Evolutionary conservation across 2,888 invertebrate species (phyloP), one percentile per base, ranked within the genome.

Genomic region (Agonopterix alstromeriana): DNA sequence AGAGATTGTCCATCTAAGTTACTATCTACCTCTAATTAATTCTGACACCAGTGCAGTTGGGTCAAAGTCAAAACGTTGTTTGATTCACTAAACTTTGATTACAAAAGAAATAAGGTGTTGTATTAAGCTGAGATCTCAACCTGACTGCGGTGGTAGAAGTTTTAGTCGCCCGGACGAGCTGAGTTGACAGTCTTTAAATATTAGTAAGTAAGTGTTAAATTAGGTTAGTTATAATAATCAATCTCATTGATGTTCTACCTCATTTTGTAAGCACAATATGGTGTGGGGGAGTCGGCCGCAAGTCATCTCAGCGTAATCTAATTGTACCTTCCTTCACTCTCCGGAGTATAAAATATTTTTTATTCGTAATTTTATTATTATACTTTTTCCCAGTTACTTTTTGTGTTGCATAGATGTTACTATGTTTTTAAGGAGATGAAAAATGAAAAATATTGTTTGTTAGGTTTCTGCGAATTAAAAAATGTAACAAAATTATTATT

Each of bases 331-430:
- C 75, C 73, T 78, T 76, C 77, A 89, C 87, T 87, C 88, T 63
- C 69, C 66, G 88, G 89, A 89, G 89, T 88, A 87, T 89, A 89
- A 89, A 86, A 70, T 65, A 70, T 73, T 75, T 79, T 67, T 75
- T 73, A 67, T 67, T 74, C 58, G 59, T 65, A 74, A 78, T 81
- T 68, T 82, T 73, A 73, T 76, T 82, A 80, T 82, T 76, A 73
- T 76, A 73, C 67, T 77, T 73, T 71, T 77, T 82, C 79, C 83
- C 82, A 81, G 85, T 86, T 87, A 84, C 71, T 82, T 82, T 88
- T 89, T 89, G 88, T 89, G 87, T 89, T 89, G 84, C 88, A 86
- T 89, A 89, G 86, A 89, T 89, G 89, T 89, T 89, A 89, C 88
- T 89, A 89, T 88, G 89, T 89, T 89, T 52, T 86, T 89, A 87